These are phyloP conservation scores for Achatina immaculata DNA, from an alignment of 1,140 invertebrate genomes.

Conservation along the genomic window DNA sequence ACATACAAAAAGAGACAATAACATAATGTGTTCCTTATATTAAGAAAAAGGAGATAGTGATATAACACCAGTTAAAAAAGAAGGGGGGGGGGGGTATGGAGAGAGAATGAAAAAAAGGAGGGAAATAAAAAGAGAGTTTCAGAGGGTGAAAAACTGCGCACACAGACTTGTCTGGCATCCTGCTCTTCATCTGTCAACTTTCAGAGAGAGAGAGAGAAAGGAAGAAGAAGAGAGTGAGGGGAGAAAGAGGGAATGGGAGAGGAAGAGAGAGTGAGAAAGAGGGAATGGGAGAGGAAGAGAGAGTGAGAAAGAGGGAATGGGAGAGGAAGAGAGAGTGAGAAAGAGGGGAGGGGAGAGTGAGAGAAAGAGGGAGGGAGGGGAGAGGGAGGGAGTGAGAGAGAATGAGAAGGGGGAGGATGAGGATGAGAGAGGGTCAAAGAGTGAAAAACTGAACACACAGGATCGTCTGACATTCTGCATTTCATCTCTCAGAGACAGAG, in stretches of 20 bases:
- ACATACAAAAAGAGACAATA: no score
- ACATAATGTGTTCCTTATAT: no score
- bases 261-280: neutral
- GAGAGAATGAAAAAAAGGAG: no score
- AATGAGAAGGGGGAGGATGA: neutral
- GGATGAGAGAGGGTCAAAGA: neutral
- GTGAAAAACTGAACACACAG: neutral
- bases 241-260: neutral
- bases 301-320: neutral
- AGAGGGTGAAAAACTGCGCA: no score
- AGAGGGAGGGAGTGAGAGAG: neutral
- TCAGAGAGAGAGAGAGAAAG: neutral
- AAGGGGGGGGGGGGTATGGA: no score
- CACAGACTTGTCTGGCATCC: no score
- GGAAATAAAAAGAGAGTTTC: no score
- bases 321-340: neutral
- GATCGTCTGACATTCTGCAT: neutral
- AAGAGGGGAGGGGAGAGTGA: neutral
- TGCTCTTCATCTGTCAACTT: neutral
- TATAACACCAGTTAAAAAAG: no score
- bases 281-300: neutral
- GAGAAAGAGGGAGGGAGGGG: neutral
- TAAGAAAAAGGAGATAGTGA: no score
- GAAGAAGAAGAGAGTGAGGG: neutral
- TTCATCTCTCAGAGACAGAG: neutral